Evolutionary conservation across 2,888 invertebrate species (phyloP).

Genomic region (Caenorhabditis uteleia): DNA sequence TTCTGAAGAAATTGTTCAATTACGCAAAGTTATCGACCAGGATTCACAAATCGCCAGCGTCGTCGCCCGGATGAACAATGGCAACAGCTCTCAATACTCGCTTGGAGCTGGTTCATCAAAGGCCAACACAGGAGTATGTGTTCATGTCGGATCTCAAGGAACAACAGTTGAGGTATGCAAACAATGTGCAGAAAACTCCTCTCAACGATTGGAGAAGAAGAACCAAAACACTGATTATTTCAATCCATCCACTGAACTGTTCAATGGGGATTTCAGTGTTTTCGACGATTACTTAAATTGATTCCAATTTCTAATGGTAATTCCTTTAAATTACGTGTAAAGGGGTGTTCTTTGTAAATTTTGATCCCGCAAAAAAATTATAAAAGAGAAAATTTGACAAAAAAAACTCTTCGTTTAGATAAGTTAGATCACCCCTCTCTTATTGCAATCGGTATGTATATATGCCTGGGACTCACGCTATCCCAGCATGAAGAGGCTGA

Average conservation of each 20-base stretch:
- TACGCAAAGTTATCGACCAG: constrained; percentile 31
- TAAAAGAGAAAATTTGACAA: no score
- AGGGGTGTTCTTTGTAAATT: no score
- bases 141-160: constrained; percentile 27
- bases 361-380: no score
- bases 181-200: constrained; percentile 25
- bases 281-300: constrained; percentile 21
- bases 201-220: constrained; percentile 14
- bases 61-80: constrained; percentile 30
- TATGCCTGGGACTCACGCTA: constrained; percentile 27
- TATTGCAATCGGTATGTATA: no score
- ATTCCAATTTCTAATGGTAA: not conserved
- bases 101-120: constrained; percentile 3
- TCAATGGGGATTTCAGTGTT: constrained; percentile 24
- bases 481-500: constrained; percentile 26
- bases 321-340: constrained; percentile 4
- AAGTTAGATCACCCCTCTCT: no score
- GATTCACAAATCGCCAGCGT: constrained; percentile 41
- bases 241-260: constrained; percentile 11
- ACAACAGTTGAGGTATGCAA: constrained; percentile 39
- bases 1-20: constrained; percentile 15
- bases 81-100: not conserved
- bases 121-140: constrained; percentile 17
- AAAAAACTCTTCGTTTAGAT: no score
- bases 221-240: constrained; percentile 5